Conservation (phyloP, 2,797 vertebrate genomes). For the Syngnathus rostellatus region DNA sequence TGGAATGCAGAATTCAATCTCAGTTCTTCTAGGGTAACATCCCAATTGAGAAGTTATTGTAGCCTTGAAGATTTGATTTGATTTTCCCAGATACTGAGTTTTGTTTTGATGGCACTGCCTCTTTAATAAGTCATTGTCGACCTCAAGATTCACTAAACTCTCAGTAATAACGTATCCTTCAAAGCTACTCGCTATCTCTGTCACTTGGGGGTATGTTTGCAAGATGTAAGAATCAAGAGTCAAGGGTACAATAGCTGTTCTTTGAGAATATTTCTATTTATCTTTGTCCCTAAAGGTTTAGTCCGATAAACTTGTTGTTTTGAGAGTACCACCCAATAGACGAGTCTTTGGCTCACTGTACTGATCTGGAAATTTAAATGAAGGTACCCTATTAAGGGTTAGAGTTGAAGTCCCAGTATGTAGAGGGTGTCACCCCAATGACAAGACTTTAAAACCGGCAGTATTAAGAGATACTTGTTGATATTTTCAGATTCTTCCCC, state of each 20-base stretch:
- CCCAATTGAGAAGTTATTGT: not conserved
- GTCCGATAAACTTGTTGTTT: too few relatives aligned
- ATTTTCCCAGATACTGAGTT: not conserved
- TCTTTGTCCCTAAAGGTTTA: too few relatives aligned
- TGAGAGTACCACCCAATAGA: too few relatives aligned
- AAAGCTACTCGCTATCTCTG: not conserved
- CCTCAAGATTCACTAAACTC: not conserved
- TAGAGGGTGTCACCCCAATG: too few relatives aligned
- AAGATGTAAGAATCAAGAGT: not conserved
- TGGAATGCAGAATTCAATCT: too few relatives aligned
- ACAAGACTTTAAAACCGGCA: not conserved
- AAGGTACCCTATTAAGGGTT: too few relatives aligned
- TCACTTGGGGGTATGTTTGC: not conserved
- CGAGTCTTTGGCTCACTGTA: too few relatives aligned
- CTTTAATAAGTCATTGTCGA: too few relatives aligned
- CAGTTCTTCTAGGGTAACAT: not conserved
- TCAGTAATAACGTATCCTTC: not conserved
- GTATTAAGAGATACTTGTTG: slow-evolving; percentile 22
- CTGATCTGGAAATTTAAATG: too few relatives aligned
- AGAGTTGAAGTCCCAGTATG: too few relatives aligned
- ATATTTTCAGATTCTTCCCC: slow-evolving; percentile 74
- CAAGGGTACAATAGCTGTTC: not conserved
- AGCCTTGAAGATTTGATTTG: not conserved
- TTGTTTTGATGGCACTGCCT: too few relatives aligned
- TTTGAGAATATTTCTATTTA: too few relatives aligned